A percentile compares a stretch with the other conserved stretches of the same genome.
Evolutionary conservation across 2,113 vertebrate species (phyloP).

Genomic region (Pogona vitticeps): DNA sequence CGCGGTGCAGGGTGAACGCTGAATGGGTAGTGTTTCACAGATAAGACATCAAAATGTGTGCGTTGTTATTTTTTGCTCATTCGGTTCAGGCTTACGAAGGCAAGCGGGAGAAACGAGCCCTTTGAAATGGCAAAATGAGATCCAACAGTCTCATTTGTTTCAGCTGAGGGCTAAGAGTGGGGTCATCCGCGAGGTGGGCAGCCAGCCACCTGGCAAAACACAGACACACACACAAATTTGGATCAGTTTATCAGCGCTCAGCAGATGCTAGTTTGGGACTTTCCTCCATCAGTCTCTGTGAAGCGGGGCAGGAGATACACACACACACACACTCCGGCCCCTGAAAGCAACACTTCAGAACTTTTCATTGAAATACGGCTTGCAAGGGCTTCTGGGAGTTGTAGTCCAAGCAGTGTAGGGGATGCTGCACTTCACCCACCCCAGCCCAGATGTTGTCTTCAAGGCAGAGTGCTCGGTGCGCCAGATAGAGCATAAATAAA

Average conservation of each 20-base stretch:
- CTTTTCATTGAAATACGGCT: neutral
- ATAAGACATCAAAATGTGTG: conserved; percentile 28
- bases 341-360: conserved; percentile 28
- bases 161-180: conserved; percentile 47
- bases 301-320: conserved; percentile 53
- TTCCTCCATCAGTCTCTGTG: conserved; percentile 67
- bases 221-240: no score
- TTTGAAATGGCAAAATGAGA: conserved; percentile 52
- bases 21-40: conserved; percentile 49
- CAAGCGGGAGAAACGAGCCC: conserved; percentile 57
- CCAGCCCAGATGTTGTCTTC: no score
- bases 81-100: conserved; percentile 46
- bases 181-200: conserved; percentile 32
- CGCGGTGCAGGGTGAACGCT: conserved; percentile 36
- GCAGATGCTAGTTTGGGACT: conserved; percentile 61
- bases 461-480: no score
- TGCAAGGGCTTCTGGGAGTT: no score
- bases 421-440: no score
- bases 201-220: conserved; percentile 35
- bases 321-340: no score
- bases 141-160: conserved; percentile 53
- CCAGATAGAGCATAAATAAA: no score
- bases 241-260: conserved; percentile 57
- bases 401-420: no score
- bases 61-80: conserved; percentile 28